These are phyloP conservation scores for Protodeltote pygarga DNA, from an alignment of 2,888 invertebrate genomes.

Conservation along the genomic window DNA sequence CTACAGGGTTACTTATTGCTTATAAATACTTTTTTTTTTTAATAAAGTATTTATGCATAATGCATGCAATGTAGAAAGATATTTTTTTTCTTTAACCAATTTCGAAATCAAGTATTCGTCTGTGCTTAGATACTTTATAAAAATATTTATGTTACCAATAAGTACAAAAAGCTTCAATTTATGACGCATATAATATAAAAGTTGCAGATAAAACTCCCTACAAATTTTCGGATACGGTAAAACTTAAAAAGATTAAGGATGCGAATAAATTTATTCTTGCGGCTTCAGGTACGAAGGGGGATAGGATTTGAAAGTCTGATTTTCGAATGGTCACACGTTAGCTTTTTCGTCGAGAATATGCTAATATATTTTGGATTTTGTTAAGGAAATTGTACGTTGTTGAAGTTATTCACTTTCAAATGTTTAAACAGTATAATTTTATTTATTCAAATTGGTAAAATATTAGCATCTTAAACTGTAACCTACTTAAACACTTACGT, in stretches of 20 bases:
- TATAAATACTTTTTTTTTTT: too few relatives aligned
- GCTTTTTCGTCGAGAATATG: slow-evolving; percentile 43
- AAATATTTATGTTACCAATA: too few relatives aligned
- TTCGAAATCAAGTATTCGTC: too few relatives aligned
- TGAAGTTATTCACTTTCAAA: slow-evolving; percentile 3
- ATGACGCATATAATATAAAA: too few relatives aligned
- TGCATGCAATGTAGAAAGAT: too few relatives aligned
- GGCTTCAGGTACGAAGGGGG: slow-evolving; percentile 41
- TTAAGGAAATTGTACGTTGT: slow-evolving; percentile 13
- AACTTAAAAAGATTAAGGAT: slow-evolving; percentile 52
- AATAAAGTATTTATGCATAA: neutral
- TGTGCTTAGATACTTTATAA: too few relatives aligned
- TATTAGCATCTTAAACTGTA: too few relatives aligned
- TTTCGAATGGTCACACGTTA: slow-evolving; percentile 55
- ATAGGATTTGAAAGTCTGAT: slow-evolving; percentile 57
- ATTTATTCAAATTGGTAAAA: too few relatives aligned
- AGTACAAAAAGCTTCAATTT: too few relatives aligned
- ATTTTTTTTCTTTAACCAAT: too few relatives aligned
- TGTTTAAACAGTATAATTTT: neutral
- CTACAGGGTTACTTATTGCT: too few relatives aligned
- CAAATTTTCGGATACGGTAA: slow-evolving; percentile 28
- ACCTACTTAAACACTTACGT: too few relatives aligned
- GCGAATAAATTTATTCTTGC: slow-evolving; percentile 60
- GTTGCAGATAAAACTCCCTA: slow-evolving; percentile 4
- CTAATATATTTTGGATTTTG: slow-evolving; percentile 42